These are phyloP conservation scores for Spinibarbus caldwelli DNA, from an alignment of 2,797 vertebrate species.

Conservation along the genomic window DNA sequence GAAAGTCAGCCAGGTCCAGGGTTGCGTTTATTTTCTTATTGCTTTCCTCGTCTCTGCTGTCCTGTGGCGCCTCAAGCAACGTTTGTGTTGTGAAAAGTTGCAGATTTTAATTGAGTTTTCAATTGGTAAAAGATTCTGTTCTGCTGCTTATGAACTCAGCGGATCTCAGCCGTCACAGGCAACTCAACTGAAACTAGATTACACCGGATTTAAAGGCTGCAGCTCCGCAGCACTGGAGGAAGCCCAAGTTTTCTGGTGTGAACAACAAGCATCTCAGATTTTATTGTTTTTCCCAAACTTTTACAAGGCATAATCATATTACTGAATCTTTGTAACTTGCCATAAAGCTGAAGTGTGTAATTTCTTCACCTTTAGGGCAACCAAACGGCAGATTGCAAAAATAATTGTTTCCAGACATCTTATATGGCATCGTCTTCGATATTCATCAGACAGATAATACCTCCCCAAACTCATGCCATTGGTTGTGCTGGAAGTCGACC, in stretches of 20 bases:
- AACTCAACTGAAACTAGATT: constrained; percentile 65
- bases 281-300: constrained; percentile 7
- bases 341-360: not conserved
- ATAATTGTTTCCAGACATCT: not conserved
- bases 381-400: not conserved
- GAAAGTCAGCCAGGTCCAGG: constrained; percentile 18
- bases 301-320: constrained; percentile 5
- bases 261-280: constrained; percentile 3
- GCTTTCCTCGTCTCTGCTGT: constrained; percentile 40
- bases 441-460: not conserved
- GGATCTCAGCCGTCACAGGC: constrained; percentile 46
- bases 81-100: constrained; percentile 48
- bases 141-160: constrained; percentile 44
- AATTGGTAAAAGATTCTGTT: constrained; percentile 58
- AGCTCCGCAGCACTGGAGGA: not conserved
- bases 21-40: constrained; percentile 47
- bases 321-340: not conserved
- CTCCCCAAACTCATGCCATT: not conserved
- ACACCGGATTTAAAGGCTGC: constrained; percentile 65
- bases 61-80: constrained; percentile 6
- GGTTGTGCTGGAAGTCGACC: not conserved
- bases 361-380: not conserved
- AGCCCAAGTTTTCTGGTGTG: not conserved
- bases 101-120: constrained; percentile 69
- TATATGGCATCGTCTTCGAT: not conserved